Evolutionary conservation across 2,888 invertebrate genomes (phyloP), one percentile per base, ranked within the genome.

Genomic region (Elysia crispata): DNA sequence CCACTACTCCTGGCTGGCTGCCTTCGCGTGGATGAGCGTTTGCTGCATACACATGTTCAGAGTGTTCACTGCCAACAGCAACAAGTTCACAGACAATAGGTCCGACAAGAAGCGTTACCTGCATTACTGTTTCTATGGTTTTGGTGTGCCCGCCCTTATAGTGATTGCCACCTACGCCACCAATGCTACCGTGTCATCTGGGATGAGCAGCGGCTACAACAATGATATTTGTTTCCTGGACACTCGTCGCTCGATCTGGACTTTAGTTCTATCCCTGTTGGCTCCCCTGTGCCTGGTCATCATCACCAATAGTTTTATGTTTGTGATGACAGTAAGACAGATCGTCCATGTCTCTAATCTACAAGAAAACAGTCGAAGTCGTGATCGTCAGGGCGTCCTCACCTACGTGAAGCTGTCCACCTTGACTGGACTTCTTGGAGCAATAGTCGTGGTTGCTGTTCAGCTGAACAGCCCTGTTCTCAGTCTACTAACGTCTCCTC

Each of bases 31-130:
- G 76, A 86, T 85, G 86, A 77, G 60, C 18, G 80, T 82, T n/a
- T 86, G 84, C 20, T 83, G 83, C n/a, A 81, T 81, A 69, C 84
- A 85, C 74, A 84, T 86, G 85, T 84, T 76, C 79, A 67, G 81
- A 8, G 82, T 83, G 28, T 85, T 86, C 76, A 80, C 82, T 3
- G 50, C 76, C 20, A n/a, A 78, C 41, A 60, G 67, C n/a, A 41
- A 25, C 54, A 66, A 57, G 11, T 75, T 72, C 18, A 79, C 76
- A 23, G 76, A 76, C 23, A 30, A 30, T 0, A 20, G 23, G n/a
- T 41, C 66, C n/a, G 79, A 80, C 6, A 73, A 28, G 18, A 50
- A 69, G 33, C 77, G 77, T 0, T 73, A 77, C 15, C 75, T 83
- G n/a, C 78, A 77, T 30, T 84, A 83, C 77, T 75, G 74, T 31